These are phyloP conservation scores for Stictonetta naevosa DNA, from an alignment of 2,113 vertebrate species.

Conservation along the genomic window DNA sequence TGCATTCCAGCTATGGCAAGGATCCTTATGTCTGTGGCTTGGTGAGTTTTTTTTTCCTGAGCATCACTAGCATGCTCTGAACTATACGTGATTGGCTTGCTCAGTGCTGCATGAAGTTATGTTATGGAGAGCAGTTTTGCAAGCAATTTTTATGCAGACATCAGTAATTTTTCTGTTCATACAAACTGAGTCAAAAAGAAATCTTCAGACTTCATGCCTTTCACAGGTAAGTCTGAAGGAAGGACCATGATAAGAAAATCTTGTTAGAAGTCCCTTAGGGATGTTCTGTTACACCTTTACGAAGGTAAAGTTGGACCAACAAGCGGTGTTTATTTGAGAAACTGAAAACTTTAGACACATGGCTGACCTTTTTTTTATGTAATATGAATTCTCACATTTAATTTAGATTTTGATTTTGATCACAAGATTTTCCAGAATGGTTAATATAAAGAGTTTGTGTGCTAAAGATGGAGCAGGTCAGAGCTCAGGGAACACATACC, in stretches of 20 bases:
- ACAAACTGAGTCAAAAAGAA: background rate
- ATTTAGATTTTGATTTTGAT: background rate
- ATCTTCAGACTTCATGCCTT: background rate
- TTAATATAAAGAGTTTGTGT: background rate
- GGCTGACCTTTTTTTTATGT: background rate
- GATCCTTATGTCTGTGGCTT: background rate
- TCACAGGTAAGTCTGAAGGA: background rate
- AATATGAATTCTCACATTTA: background rate
- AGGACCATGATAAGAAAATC: background rate
- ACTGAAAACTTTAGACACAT: background rate
- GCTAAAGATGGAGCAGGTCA: background rate
- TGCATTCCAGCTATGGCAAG: background rate
- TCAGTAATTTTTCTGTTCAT: background rate
- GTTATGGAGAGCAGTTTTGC: background rate
- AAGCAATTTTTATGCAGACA: background rate
- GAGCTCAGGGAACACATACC: background rate
- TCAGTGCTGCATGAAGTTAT: background rate
- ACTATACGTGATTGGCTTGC: background rate
- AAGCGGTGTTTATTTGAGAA: background rate
- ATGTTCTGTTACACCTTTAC: background rate
- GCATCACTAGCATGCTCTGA: background rate
- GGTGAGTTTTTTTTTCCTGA: background rate
- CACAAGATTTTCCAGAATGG: background rate
- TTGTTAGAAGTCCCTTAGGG: background rate
- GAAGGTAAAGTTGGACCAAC: background rate